Evolutionary conservation across 2,888 invertebrate genomes (phyloP).

Genomic region (Hoplodrina blanda): DNA sequence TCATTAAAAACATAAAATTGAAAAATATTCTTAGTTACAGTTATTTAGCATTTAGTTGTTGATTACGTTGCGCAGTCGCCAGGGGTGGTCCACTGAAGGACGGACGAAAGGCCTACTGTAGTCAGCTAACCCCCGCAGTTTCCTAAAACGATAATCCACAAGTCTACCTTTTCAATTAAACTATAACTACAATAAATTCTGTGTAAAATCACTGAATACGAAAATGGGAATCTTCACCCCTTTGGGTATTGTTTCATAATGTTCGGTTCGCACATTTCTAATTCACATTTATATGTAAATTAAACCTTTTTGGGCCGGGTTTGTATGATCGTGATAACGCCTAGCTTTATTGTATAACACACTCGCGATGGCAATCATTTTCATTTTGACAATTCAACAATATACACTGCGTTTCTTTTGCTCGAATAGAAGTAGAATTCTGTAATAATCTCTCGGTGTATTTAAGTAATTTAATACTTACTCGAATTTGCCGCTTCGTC

Average conservation of each 20-base stretch:
- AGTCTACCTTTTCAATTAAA: constrained; percentile 17
- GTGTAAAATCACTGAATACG: constrained; percentile 9
- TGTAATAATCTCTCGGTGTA: too few species aligned
- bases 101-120: background rate
- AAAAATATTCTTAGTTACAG: too few species aligned
- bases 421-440: too few species aligned
- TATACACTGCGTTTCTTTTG: background rate
- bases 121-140: background rate
- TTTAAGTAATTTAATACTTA: too few species aligned
- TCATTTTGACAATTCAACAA: background rate
- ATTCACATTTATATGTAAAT: constrained; percentile 30
- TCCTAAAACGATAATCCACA: background rate
- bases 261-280: constrained; percentile 5
- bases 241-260: background rate
- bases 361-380: background rate
- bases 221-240: constrained; percentile 7
- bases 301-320: constrained; percentile 6
- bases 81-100: too few species aligned
- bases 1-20: too few species aligned
- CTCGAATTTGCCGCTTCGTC: too few species aligned
- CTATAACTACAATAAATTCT: background rate
- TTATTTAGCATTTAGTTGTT: too few species aligned
- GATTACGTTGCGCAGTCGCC: too few species aligned
- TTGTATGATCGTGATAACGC: constrained; percentile 3
- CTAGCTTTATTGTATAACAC: background rate